Evolutionary conservation across 2,888 invertebrate species (phyloP).

Genomic region (Heliconius hortense): DNA sequence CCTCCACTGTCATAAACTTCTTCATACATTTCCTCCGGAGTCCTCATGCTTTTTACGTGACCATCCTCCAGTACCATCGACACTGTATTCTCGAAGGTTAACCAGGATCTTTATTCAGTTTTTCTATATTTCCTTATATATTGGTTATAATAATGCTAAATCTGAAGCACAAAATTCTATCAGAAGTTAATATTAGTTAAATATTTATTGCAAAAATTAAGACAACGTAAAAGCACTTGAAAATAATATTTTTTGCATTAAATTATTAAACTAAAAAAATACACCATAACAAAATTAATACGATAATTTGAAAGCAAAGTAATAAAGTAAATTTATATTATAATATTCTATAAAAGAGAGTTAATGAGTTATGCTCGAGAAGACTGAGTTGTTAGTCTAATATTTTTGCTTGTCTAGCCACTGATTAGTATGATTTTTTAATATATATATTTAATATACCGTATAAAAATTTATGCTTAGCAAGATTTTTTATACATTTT

Average conservation of each 20-base stretch:
- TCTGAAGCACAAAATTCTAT: not conserved
- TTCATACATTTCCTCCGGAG: too few species aligned
- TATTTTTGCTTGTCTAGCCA: not conserved
- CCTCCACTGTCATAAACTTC: too few species aligned
- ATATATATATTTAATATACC: too few species aligned
- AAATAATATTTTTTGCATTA: not conserved
- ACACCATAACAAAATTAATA: slow-evolving; percentile 5
- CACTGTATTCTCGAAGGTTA: too few species aligned
- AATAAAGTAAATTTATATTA: slow-evolving; percentile 9
- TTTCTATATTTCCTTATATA: too few species aligned
- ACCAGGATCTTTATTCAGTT: too few species aligned
- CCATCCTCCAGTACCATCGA: too few species aligned
- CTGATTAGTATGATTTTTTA: not conserved
- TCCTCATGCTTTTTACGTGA: too few species aligned
- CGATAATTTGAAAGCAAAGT: not conserved
- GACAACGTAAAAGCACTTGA: not conserved
- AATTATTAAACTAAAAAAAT: slow-evolving; percentile 5
- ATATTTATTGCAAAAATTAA: not conserved
- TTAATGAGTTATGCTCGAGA: slow-evolving; percentile 16
- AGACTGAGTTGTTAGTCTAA: not conserved
- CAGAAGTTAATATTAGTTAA: not conserved
- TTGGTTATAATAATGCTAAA: too few species aligned
- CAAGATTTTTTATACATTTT: too few species aligned
- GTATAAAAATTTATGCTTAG: too few species aligned
- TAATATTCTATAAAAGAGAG: not conserved